A percentile compares a stretch with the other conserved stretches of the same genome.
Conservation (phyloP, 2,113 vertebrate species). For the Stigmatopora nigra region DNA sequence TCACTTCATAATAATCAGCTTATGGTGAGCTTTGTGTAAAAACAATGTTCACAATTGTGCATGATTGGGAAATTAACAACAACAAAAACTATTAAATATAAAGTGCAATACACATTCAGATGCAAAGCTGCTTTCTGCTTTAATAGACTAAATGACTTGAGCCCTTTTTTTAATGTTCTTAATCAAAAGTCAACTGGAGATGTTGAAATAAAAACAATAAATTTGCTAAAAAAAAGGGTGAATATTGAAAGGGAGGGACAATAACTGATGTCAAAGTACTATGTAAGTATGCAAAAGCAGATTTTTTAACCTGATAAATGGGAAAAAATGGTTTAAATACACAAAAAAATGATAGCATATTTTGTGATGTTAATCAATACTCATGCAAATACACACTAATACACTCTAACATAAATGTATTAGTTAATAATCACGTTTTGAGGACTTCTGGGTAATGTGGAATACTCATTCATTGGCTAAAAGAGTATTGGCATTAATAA, state of each 20-base stretch:
- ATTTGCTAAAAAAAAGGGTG: background rate
- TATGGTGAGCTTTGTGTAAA: background rate
- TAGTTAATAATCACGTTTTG: too few relatives aligned
- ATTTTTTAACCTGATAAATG: too few relatives aligned
- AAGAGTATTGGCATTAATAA: too few relatives aligned
- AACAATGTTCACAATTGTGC: background rate
- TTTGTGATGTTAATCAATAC: too few relatives aligned
- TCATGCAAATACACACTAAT: too few relatives aligned
- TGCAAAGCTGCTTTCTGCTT: slow-evolving; percentile 54
- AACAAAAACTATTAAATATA: slow-evolving; percentile 70
- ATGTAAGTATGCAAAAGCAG: too few relatives aligned
- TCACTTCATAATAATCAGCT: slow-evolving; percentile 7
- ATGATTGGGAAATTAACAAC: slow-evolving; percentile 1
- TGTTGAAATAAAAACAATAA: background rate
- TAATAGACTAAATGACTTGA: slow-evolving; percentile 55
- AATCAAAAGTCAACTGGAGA: background rate
- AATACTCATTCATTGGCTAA: too few relatives aligned
- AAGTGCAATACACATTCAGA: slow-evolving; percentile 92
- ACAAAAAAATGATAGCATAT: too few relatives aligned
- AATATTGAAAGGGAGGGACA: background rate
- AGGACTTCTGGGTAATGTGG: too few relatives aligned
- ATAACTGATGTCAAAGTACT: too few relatives aligned
- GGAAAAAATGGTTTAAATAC: too few relatives aligned
- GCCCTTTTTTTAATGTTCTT: slow-evolving; percentile 23
- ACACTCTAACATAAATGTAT: too few relatives aligned